A percentile compares a stretch with the other conserved stretches of the same genome.
phyloP scores from a whole-genome alignment of 2,888 invertebrate species.

The Agrilus cyanescens region DNA sequence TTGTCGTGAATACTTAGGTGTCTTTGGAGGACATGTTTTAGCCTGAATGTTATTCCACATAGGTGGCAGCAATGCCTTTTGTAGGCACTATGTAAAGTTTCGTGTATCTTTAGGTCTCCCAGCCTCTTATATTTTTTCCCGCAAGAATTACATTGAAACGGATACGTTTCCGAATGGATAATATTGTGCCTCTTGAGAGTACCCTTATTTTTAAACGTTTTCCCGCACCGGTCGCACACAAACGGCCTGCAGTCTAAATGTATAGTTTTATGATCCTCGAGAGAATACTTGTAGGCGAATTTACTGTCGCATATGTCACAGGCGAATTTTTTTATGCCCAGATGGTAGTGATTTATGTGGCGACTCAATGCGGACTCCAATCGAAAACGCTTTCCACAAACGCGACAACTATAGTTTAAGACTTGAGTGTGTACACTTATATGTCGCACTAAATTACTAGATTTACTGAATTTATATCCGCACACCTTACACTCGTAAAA shows the following conservation, averaged over 20 bases:
- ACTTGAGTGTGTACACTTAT: conserved; percentile 36
- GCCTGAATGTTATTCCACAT: conserved; percentile 42
- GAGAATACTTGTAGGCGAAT: conserved; percentile 40
- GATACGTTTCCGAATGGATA: conserved; percentile 32
- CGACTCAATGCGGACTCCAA: conserved; percentile 40
- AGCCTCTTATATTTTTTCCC: conserved; percentile 42
- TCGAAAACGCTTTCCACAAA: conserved; percentile 42
- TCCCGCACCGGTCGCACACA: conserved; percentile 44
- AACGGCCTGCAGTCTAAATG: conserved; percentile 38
- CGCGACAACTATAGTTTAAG: conserved; percentile 37
- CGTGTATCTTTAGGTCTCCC: conserved; percentile 42
- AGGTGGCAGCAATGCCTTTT: conserved; percentile 39
- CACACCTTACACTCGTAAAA: conserved; percentile 37
- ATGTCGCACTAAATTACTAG: conserved; percentile 37
- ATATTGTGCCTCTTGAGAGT: conserved; percentile 40
- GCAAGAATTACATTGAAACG: conserved; percentile 39
- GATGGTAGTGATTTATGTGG: conserved; percentile 41
- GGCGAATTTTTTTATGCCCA: conserved; percentile 35
- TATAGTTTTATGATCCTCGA: conserved; percentile 40
- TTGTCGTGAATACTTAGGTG: conserved; percentile 35
- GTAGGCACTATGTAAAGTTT: conserved; percentile 44
- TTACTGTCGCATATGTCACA: conserved; percentile 38
- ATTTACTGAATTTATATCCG: conserved; percentile 26
- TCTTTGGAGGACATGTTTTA: conserved; percentile 31
- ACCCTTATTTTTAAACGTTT: conserved; percentile 40